Evolutionary conservation across 1,140 invertebrate species (phyloP).

Genomic region (Battus philenor): DNA sequence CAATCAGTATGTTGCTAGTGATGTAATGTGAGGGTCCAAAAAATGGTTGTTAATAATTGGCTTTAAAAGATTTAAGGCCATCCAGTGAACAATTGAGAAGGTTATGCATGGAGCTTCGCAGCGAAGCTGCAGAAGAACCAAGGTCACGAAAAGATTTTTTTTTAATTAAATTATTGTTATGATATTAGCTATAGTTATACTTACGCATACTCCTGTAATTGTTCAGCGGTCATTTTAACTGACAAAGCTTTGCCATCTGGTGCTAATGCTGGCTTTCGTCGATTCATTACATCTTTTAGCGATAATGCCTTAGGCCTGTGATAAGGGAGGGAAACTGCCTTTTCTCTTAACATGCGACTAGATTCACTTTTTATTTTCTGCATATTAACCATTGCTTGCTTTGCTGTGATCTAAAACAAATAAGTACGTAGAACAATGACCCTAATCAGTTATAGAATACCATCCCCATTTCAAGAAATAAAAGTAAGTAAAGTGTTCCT

Average conservation of each 20-base stretch:
- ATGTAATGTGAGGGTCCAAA: too few species aligned
- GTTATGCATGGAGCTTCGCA: too few species aligned
- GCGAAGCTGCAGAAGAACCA: too few species aligned
- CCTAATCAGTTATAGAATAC: constrained; percentile 2
- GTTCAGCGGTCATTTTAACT: constrained; percentile 76
- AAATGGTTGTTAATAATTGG: too few species aligned
- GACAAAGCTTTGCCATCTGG: constrained; percentile 59
- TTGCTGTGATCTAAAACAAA: constrained; percentile 69
- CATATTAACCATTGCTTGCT: constrained; percentile 76
- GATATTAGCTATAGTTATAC: too few species aligned
- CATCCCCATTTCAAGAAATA: too few species aligned
- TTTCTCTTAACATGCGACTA: constrained; percentile 83
- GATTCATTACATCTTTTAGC: constrained; percentile 81
- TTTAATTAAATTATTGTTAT: too few species aligned
- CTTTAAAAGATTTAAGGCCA: too few species aligned
- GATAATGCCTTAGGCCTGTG: constrained; percentile 84
- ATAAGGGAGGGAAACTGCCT: constrained; percentile 83
- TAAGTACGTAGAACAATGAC: not conserved
- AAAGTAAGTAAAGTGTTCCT: too few species aligned
- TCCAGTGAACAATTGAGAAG: too few species aligned
- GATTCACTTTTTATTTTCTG: constrained; percentile 77
- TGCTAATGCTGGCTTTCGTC: constrained; percentile 48
- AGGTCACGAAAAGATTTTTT: too few species aligned
- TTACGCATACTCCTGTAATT: constrained; percentile 77
- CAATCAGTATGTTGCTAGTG: too few species aligned